Evolutionary conservation across 1,140 invertebrate species (phyloP).

Genomic region (Oscheius sp.): DNA sequence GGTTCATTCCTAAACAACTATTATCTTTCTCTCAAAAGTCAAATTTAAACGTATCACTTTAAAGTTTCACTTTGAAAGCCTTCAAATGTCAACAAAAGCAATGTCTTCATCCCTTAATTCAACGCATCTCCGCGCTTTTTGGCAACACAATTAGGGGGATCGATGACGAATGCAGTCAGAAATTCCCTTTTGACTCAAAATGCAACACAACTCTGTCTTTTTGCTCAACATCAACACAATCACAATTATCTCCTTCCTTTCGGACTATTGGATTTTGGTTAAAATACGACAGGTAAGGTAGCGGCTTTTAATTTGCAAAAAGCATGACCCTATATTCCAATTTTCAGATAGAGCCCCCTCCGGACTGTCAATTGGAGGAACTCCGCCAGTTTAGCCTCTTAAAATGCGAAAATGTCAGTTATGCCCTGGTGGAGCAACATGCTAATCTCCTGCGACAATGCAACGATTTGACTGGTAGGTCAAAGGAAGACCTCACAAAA

Average conservation of each 20-base stretch:
- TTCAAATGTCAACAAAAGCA: too few relatives aligned
- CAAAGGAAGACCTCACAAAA: neutral
- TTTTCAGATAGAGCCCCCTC: neutral
- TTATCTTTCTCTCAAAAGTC: too few relatives aligned
- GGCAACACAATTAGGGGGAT: constrained; percentile 15
- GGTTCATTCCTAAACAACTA: constrained; percentile 12
- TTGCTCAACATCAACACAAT: constrained; percentile 29
- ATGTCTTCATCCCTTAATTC: neutral
- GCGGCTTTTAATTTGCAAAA: too few relatives aligned
- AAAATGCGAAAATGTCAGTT: constrained; percentile 15
- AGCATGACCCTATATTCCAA: too few relatives aligned
- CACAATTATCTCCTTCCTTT: constrained; percentile 22
- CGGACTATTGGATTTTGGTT: constrained; percentile 37
- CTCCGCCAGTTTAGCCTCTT: constrained; percentile 9
- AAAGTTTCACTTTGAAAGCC: too few relatives aligned
- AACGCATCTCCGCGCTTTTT: constrained; percentile 7
- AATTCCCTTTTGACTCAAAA: constrained; percentile 7
- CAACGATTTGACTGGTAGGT: constrained; percentile 33
- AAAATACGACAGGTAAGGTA: constrained; percentile 18
- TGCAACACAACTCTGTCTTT: constrained; percentile 33
- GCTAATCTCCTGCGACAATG: constrained; percentile 36
- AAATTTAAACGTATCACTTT: too few relatives aligned
- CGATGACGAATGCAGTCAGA: neutral
- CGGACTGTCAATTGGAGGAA: neutral
- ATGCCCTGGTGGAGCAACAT: constrained; percentile 25